Percentiles rank a stretch among this genome's conserved stretches.
phyloP scores from a whole-genome alignment of 2,797 vertebrate genomes.

The Rachycentron canadum region DNA sequence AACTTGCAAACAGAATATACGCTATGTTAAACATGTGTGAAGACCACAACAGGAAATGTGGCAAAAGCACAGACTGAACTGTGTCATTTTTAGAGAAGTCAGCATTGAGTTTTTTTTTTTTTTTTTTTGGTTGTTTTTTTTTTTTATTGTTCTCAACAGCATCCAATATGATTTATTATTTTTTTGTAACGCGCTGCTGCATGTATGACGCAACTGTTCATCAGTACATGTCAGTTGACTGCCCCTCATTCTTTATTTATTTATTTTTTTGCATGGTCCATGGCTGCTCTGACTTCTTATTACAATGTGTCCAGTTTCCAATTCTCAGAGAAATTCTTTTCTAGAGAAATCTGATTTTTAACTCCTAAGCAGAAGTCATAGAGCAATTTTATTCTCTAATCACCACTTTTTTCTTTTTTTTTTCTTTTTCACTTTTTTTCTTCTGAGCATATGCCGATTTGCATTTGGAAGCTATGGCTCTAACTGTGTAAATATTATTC shows the following conservation, averaged over 20 bases:
- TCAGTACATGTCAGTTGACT: slow-evolving; percentile 25
- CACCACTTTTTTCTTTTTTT: not conserved
- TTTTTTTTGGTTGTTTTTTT: not conserved
- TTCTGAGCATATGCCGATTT: not conserved
- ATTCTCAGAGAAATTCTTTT: no score
- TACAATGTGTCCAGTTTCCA: slow-evolving; percentile 13
- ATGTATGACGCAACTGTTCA: slow-evolving; percentile 39
- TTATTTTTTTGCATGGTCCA: slow-evolving; percentile 23
- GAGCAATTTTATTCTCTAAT: slow-evolving; percentile 4
- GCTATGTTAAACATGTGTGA: not conserved
- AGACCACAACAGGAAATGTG: slow-evolving; percentile 1
- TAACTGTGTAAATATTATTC: slow-evolving; percentile 4
- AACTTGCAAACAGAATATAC: not conserved
- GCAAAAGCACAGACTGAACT: not conserved
- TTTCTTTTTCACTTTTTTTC: not conserved
- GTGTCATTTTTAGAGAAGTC: not conserved
- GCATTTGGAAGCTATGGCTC: slow-evolving; percentile 1
- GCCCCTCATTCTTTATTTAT: slow-evolving; percentile 5
- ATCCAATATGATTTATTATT: not conserved
- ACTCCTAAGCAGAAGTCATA: slow-evolving; percentile 8
- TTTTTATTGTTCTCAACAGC: not conserved
- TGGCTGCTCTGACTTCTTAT: slow-evolving; percentile 39
- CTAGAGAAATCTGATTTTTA: not conserved
- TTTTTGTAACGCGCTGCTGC: slow-evolving; percentile 15
- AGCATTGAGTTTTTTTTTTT: not conserved